phyloP scores from a whole-genome alignment of 2,797 vertebrate species.

The Ibycter americanus region DNA sequence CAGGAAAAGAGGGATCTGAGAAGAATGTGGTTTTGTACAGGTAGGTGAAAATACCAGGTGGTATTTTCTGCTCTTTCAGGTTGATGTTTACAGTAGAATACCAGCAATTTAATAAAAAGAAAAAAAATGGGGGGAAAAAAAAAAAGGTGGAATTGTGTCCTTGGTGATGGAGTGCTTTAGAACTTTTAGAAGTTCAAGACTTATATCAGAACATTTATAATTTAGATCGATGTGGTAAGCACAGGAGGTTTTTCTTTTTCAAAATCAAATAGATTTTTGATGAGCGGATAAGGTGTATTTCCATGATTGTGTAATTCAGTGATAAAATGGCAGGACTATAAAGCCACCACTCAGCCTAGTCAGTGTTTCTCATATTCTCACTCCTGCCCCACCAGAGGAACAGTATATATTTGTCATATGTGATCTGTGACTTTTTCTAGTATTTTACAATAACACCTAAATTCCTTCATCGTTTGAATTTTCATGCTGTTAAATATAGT shows the following conservation, averaged over 20 bases:
- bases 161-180: not conserved
- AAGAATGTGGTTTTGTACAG: not conserved
- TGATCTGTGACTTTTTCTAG: not conserved
- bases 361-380: not conserved
- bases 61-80: not conserved
- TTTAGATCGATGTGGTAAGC: not conserved
- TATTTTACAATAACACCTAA: not conserved
- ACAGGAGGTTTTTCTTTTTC: not conserved
- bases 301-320: not conserved
- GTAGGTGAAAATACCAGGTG: not conserved
- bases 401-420: not conserved
- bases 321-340: not conserved
- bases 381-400: not conserved
- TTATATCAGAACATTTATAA: not conserved
- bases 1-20: not conserved
- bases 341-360: not conserved
- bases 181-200: not conserved
- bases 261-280: not conserved
- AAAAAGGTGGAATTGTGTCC: fast-evolving
- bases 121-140: too few species aligned
- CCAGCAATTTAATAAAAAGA: not conserved
- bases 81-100: not conserved
- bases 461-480: not conserved
- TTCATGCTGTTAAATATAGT: not conserved
- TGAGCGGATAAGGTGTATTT: not conserved